A percentile compares a stretch with the other conserved stretches of the same genome.
Evolutionary conservation across 1,140 invertebrate genomes (phyloP).

Genomic region (Bombus confusus): DNA sequence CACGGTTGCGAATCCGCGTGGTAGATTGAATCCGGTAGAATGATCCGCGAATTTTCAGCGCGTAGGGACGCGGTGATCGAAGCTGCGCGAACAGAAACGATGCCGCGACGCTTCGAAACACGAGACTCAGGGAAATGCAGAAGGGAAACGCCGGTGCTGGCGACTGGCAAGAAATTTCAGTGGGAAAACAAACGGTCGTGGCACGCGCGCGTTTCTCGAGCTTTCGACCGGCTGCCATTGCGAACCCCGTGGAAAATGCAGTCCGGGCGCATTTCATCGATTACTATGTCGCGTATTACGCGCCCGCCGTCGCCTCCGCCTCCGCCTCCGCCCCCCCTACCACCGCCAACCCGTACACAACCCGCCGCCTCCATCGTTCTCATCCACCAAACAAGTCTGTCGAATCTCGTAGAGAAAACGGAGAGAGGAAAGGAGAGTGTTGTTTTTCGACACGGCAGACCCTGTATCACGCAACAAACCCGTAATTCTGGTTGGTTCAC

Average conservation of each 20-base stretch:
- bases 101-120: too few species aligned
- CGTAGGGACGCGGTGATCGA: not conserved
- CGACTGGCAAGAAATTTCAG: not conserved
- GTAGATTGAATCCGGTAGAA: too few species aligned
- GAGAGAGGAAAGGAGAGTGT: too few species aligned
- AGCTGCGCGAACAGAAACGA: not conserved
- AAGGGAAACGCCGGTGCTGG: not conserved
- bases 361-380: not conserved
- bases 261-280: conserved; percentile 56
- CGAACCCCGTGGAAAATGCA: conserved; percentile 38
- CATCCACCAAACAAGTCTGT: conserved; percentile 8
- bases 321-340: not conserved
- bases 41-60: not conserved
- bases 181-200: not conserved
- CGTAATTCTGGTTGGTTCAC: conserved; percentile 20
- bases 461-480: not conserved
- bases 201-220: conserved; percentile 1
- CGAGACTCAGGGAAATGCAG: not conserved
- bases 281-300: conserved; percentile 51
- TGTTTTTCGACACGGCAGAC: not conserved
- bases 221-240: conserved; percentile 33
- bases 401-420: not conserved
- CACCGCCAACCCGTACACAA: not conserved
- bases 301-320: conserved; percentile 17
- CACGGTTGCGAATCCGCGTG: not conserved